Evolutionary conservation across 2,113 vertebrate genomes (phyloP).

Genomic region (Tichodroma muraria): DNA sequence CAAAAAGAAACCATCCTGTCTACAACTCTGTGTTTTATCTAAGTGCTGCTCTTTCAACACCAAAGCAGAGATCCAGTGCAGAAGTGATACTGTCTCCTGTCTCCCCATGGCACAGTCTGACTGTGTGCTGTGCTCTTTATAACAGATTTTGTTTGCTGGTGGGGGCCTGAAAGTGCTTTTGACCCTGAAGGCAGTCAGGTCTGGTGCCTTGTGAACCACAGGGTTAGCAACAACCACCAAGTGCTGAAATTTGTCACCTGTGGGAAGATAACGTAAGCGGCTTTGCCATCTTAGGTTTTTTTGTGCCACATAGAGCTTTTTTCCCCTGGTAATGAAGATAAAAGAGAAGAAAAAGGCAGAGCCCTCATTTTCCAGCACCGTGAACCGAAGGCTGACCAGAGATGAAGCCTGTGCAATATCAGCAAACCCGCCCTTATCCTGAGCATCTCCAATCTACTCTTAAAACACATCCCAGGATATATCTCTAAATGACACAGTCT

Average conservation of each 20-base stretch:
- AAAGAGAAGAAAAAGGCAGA: neutral
- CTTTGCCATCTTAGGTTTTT: neutral
- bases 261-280: neutral
- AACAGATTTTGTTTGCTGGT: neutral
- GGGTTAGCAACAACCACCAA: neutral
- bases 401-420: neutral
- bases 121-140: neutral
- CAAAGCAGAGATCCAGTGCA: neutral
- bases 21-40: neutral
- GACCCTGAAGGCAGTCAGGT: neutral
- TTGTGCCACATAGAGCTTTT: neutral
- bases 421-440: neutral
- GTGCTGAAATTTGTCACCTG: neutral
- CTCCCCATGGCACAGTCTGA: fast-evolving
- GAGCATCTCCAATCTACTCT: neutral
- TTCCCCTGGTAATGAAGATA: neutral
- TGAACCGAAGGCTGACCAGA: neutral
- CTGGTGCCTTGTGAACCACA: neutral
- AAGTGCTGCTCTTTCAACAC: neutral
- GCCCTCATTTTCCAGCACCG: neutral
- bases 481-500: neutral
- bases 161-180: neutral
- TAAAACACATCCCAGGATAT: neutral
- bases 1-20: neutral
- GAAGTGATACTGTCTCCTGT: neutral